Evolutionary conservation across 2,797 vertebrate species (phyloP).

Genomic region (Lophius americanus): DNA sequence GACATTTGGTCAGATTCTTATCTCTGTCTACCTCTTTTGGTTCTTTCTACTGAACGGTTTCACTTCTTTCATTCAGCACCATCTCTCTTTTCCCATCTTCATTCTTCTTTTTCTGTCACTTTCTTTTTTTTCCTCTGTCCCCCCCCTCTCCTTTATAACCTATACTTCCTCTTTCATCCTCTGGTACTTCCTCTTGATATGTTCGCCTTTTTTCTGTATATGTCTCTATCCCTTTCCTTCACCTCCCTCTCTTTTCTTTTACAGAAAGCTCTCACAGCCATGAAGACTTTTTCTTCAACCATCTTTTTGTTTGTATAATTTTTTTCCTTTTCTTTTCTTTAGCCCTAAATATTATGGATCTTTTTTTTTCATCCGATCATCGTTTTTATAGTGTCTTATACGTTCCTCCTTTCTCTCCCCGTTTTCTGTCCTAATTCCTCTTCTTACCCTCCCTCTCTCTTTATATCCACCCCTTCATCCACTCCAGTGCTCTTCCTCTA

Average conservation of each 20-base stretch:
- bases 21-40: background rate
- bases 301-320: background rate
- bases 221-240: slow-evolving; percentile 1
- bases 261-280: too few relatives aligned
- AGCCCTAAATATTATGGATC: background rate
- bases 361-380: slow-evolving; percentile 3
- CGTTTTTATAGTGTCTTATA: slow-evolving; percentile 1
- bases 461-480: background rate
- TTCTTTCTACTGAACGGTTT: background rate
- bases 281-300: background rate
- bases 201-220: background rate
- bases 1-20: too few relatives aligned
- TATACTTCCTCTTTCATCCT: background rate
- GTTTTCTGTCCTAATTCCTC: slow-evolving; percentile 42
- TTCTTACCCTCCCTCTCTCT: slow-evolving; percentile 16
- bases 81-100: slow-evolving; percentile 3
- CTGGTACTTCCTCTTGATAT: background rate
- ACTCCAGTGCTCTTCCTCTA: background rate
- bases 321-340: background rate
- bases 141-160: too few relatives aligned
- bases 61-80: too few relatives aligned
- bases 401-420: background rate
- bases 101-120: background rate
- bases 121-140: background rate
- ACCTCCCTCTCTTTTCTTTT: background rate